Percentiles rank a stretch among this genome's conserved stretches.
These are phyloP conservation scores for Terrapene triunguis DNA, from an alignment of 2,113 vertebrate genomes.

Conservation along the genomic window DNA sequence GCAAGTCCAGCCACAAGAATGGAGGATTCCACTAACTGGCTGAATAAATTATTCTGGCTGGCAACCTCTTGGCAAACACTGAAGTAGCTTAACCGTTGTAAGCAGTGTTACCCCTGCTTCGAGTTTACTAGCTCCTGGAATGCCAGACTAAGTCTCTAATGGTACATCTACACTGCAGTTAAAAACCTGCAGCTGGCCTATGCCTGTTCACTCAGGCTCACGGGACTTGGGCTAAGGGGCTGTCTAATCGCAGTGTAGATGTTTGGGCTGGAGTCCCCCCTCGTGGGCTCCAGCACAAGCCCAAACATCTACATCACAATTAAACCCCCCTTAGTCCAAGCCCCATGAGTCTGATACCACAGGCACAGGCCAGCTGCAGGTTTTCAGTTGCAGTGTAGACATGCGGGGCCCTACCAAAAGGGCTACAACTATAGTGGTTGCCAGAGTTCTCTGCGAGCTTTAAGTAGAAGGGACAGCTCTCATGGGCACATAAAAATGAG, in stretches of 20 bases:
- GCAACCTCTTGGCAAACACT: fast-evolving
- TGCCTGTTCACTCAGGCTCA: neutral
- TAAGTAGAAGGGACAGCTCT: conserved; percentile 30
- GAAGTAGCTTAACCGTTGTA: conserved; percentile 8
- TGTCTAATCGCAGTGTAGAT: neutral
- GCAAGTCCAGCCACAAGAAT: neutral
- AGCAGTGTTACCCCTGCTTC: neutral
- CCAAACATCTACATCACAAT: neutral
- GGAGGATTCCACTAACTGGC: neutral
- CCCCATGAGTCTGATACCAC: neutral
- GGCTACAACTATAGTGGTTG: neutral
- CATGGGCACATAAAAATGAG: neutral
- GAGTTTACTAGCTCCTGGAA: neutral
- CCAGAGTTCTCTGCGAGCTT: neutral
- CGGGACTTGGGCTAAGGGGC: neutral
- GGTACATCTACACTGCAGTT: neutral
- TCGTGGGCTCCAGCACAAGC: neutral
- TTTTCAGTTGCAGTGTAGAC: neutral
- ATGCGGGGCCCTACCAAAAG: neutral
- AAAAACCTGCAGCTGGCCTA: neutral
- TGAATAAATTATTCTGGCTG: neutral
- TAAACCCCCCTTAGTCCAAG: neutral
- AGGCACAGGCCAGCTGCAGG: neutral
- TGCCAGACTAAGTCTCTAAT: neutral
- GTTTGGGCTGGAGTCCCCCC: neutral